Percentiles rank a stretch among this genome's conserved stretches.
phyloP scores from a whole-genome alignment of 2,797 vertebrate species.

The Periparus ater region DNA sequence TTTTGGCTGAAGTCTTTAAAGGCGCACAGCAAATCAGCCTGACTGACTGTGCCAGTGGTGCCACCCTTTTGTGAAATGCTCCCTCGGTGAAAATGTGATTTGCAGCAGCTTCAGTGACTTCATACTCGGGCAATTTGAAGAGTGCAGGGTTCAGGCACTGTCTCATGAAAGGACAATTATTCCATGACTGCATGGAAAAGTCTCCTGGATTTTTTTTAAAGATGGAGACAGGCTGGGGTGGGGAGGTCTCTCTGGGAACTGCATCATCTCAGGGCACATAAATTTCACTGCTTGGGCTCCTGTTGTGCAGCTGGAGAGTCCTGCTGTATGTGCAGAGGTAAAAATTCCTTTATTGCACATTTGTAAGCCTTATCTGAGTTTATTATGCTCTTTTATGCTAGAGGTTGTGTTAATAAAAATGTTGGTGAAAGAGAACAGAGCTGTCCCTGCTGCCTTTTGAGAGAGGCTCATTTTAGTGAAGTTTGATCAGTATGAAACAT shows the following conservation, averaged over 20 bases:
- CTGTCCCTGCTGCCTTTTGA: neutral
- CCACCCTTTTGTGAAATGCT: neutral
- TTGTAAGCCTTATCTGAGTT: neutral
- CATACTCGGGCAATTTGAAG: neutral
- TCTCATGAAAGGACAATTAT: neutral
- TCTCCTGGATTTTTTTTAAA: neutral
- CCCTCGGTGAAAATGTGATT: neutral
- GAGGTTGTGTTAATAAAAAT: neutral
- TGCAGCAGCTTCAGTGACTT: conserved; percentile 24
- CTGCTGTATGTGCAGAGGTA: neutral
- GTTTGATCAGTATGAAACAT: neutral
- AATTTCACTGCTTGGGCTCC: neutral
- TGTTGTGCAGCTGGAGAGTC: neutral
- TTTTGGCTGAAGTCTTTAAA: neutral
- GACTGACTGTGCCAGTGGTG: neutral
- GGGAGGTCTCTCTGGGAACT: neutral
- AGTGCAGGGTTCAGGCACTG: conserved; percentile 24
- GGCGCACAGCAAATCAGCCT: neutral
- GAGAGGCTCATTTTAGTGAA: neutral
- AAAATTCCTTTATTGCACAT: neutral
- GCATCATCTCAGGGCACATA: neutral
- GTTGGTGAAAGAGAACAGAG: neutral
- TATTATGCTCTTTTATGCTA: neutral
- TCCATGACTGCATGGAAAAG: neutral
- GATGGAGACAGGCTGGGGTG: conserved; percentile 1